Conservation (phyloP, 2,888 invertebrate species). For the Ellobium chinense region DNA sequence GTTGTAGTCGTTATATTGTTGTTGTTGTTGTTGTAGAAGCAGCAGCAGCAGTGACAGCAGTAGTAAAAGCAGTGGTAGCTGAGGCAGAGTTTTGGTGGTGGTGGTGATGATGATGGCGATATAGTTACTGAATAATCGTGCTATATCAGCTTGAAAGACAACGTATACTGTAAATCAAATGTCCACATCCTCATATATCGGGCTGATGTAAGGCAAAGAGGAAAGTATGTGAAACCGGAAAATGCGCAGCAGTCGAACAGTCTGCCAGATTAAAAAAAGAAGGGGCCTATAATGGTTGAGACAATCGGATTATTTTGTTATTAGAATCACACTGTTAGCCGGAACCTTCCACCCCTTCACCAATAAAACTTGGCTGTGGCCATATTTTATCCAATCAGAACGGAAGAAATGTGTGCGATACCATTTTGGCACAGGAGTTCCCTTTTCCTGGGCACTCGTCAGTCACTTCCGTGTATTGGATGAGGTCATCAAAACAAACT, state of each 20-base stretch:
- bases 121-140: not conserved
- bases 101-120: not conserved
- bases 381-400: too few relatives aligned
- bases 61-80: not conserved
- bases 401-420: too few relatives aligned
- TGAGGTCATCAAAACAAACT: conserved; percentile 12
- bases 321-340: too few relatives aligned
- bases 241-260: not conserved
- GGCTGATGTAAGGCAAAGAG: too few relatives aligned
- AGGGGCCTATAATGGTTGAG: too few relatives aligned
- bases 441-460: not conserved
- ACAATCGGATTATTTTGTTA: too few relatives aligned
- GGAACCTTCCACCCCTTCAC: too few relatives aligned
- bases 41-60: not conserved
- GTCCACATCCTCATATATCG: too few relatives aligned
- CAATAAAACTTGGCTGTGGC: too few relatives aligned
- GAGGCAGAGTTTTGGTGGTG: not conserved
- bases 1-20: not conserved
- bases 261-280: too few relatives aligned
- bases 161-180: too few relatives aligned
- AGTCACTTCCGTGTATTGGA: not conserved
- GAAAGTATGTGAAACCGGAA: not conserved
- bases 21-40: not conserved
- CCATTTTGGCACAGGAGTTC: not conserved
- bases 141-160: not conserved